Evolutionary conservation across 1,140 invertebrate genomes (phyloP), one percentile per base, ranked within the genome.

Genomic region (Megalonaias nervosa): DNA sequence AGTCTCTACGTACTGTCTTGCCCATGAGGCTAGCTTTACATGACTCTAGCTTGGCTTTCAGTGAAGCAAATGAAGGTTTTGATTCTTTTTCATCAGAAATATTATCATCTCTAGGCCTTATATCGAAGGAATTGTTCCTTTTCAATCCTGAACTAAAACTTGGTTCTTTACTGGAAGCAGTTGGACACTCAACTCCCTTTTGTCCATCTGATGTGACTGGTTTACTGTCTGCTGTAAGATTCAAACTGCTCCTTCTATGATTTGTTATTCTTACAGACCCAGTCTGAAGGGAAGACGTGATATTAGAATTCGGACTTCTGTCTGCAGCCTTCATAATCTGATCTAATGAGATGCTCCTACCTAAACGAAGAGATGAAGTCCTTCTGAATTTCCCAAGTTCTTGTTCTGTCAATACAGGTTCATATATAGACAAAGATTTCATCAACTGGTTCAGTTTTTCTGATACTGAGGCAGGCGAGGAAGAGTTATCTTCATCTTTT

Each of bases 31-130:
- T 80, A 70, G 88, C 88, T 60, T 85, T 78, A 80, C 86, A 89
- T n/a, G 85, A 86, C 69, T 86, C 84, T 14, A 89, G 76, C 73
- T 88, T 88, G 14, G 86, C 84, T 72, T 89, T 89, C 14, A 89
- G 69, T 3, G 86, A 82, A n/a, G 88, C 83, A 78, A 89, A 85
- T 72, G 78, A 72, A 70, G 57, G 72, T 64, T 78, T 75, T 71
- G 58, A 26, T 26, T 74, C 66, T 55, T n/a, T 17, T 58, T 74
- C 74, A n/a, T 74, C 75, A 31, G 71, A 70, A 16, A 56, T 16
- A 38, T 80, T 65, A 19, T 78, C 72, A 21, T 69, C 69, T 6
- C 76, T 75, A 17, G 79, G 74, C n/a, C 75, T 69, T 21, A 81
- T 71, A 76, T 84, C 81, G 77, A 81, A 78, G 14, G 83, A 84